Conservation (phyloP, 1,140 invertebrate species). For the Pararge aegeria region DNA sequence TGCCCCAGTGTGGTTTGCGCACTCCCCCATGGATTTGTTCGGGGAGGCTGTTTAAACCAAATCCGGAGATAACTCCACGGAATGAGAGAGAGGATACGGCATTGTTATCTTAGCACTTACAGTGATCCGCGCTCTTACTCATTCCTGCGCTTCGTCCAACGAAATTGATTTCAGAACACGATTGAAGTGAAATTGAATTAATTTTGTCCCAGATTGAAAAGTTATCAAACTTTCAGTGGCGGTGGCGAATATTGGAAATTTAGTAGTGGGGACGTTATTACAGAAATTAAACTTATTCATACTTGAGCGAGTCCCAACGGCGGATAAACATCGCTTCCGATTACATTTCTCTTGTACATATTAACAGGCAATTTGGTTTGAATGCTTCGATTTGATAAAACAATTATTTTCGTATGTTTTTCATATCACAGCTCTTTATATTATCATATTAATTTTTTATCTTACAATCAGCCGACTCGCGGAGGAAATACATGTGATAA, state of each 20-base stretch:
- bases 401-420: too few relatives aligned
- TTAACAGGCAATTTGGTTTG: neutral
- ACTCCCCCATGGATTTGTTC: slow-evolving; percentile 19
- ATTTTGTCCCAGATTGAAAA: slow-evolving; percentile 58
- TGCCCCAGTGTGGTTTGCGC: slow-evolving; percentile 16
- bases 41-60: slow-evolving; percentile 15
- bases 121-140: slow-evolving; percentile 36
- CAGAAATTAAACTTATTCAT: neutral
- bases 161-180: slow-evolving; percentile 48
- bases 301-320: neutral
- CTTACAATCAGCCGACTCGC: too few relatives aligned
- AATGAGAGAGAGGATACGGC: slow-evolving; percentile 15
- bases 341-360: neutral
- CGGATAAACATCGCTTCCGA: neutral
- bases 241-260: slow-evolving; percentile 28
- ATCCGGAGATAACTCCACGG: slow-evolving; percentile 13
- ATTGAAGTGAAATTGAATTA: slow-evolving; percentile 59
- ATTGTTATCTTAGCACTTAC: slow-evolving; percentile 22
- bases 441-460: too few relatives aligned
- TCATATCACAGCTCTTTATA: too few relatives aligned
- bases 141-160: slow-evolving; percentile 39
- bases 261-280: neutral
- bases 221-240: slow-evolving; percentile 28
- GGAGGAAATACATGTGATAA: too few relatives aligned
- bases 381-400: neutral